phyloP scores from a whole-genome alignment of 37 sponge, comb jelly and placozoan species.

The Halichondria panicea region DNA sequence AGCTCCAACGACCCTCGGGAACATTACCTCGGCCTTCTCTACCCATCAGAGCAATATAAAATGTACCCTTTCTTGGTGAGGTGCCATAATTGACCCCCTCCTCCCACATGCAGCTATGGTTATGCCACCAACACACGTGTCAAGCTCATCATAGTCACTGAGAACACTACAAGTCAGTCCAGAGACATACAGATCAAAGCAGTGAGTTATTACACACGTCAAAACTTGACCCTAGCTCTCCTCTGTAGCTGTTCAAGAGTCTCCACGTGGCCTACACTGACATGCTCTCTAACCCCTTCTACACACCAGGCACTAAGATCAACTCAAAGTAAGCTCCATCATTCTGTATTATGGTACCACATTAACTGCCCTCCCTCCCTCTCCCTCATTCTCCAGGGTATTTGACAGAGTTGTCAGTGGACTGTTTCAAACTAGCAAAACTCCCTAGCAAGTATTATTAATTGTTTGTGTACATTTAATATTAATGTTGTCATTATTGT shows the following conservation, averaged over 20 bases:
- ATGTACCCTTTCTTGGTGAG: slow-evolving; percentile 55
- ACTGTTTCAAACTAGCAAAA: too few species aligned
- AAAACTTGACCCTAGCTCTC: background rate
- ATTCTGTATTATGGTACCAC: background rate
- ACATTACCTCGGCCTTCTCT: slow-evolving; percentile 94
- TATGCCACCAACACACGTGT: slow-evolving; percentile 97
- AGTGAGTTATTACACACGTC: slow-evolving; percentile 34
- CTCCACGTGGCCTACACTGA: slow-evolving; percentile 88
- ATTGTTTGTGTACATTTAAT: background rate
- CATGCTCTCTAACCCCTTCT: slow-evolving; percentile 93
- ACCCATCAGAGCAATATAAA: slow-evolving; percentile 94
- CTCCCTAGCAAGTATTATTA: too few species aligned
- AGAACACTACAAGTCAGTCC: slow-evolving; percentile 66
- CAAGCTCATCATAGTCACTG: slow-evolving; percentile 87
- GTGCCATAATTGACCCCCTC: background rate
- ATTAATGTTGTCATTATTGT: background rate
- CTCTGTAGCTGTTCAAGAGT: slow-evolving; percentile 78
- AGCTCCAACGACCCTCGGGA: slow-evolving; percentile 79
- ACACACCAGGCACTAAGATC: slow-evolving; percentile 86
- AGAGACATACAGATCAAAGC: slow-evolving; percentile 77
- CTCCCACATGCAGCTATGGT: slow-evolving; percentile 71
- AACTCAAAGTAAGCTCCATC: slow-evolving; percentile 65
- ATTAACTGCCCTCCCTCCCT: too few species aligned
- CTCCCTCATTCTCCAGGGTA: background rate
- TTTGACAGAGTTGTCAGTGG: background rate